Evolutionary conservation across 2,113 vertebrate species (phyloP).

Genomic region (Loxodonta africana): DNA sequence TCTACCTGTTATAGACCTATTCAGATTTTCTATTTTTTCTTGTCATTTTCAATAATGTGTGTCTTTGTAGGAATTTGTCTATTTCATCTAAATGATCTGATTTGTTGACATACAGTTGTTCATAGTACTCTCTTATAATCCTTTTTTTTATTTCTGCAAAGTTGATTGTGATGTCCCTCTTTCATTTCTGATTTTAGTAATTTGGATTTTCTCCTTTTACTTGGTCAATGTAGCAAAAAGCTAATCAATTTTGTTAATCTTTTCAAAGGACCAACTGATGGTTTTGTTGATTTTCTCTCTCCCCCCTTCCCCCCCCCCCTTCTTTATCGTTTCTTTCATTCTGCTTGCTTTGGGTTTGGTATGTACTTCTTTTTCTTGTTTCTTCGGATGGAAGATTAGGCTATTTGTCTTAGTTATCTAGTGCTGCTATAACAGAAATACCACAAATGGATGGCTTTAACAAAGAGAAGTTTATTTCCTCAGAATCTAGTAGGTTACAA

Average conservation of each 20-base stretch:
- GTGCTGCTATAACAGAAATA: too few species aligned
- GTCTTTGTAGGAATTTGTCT: background rate
- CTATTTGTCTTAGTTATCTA: too few species aligned
- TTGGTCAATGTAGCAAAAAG: background rate
- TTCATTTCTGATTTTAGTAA: background rate
- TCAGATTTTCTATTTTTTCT: background rate
- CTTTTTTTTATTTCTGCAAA: background rate
- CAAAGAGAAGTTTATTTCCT: too few species aligned
- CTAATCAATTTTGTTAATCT: background rate
- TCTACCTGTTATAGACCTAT: background rate
- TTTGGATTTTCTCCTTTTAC: background rate
- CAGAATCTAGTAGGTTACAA: too few species aligned
- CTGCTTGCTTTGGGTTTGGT: background rate
- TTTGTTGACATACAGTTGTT: too few species aligned
- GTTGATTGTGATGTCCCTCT: background rate
- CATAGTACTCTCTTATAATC: background rate
- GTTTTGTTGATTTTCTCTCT: background rate
- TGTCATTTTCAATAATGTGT: background rate
- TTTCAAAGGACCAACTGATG: background rate
- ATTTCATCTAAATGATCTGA: background rate
- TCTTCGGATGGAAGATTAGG: background rate
- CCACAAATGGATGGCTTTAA: too few species aligned
- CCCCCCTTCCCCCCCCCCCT: background rate
- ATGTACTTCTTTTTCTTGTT: background rate
- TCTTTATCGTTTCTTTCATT: background rate